Conservation (phyloP, 2,797 vertebrate species). For the Heliangelus exortis region DNA sequence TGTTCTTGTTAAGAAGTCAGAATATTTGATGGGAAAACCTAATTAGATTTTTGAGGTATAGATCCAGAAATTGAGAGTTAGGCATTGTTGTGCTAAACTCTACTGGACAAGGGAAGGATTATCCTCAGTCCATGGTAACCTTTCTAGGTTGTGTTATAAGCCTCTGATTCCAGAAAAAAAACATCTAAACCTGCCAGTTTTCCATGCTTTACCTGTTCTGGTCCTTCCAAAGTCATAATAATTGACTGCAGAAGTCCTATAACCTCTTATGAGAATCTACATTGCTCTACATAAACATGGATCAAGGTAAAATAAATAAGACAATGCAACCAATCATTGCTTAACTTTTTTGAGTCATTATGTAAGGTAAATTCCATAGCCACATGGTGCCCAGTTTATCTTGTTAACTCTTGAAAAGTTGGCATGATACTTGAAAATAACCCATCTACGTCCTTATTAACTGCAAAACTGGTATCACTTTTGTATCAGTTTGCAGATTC, state of each 20-base stretch:
- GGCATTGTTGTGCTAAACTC: neutral
- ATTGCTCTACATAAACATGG: neutral
- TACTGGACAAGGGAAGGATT: neutral
- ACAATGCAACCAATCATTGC: rapidly evolving
- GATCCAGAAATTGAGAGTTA: neutral
- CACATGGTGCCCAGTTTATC: neutral
- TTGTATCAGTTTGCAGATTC: neutral
- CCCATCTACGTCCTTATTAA: neutral
- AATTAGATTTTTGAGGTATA: neutral
- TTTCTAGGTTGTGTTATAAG: neutral
- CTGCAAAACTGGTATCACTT: neutral
- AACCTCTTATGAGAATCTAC: neutral
- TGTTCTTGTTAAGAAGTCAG: neutral
- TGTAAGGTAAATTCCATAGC: neutral
- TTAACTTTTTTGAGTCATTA: neutral
- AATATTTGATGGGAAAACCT: neutral
- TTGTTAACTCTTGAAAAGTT: neutral
- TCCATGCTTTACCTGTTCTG: neutral
- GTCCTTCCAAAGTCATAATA: neutral
- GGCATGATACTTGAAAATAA: neutral
- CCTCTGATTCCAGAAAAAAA: neutral
- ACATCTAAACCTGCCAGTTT: neutral
- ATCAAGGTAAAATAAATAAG: neutral
- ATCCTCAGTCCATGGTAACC: neutral
- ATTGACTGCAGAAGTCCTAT: neutral